phyloP scores from a whole-genome alignment of 2,797 vertebrate species.

The Acrossocheilus wenchowensis region DNA sequence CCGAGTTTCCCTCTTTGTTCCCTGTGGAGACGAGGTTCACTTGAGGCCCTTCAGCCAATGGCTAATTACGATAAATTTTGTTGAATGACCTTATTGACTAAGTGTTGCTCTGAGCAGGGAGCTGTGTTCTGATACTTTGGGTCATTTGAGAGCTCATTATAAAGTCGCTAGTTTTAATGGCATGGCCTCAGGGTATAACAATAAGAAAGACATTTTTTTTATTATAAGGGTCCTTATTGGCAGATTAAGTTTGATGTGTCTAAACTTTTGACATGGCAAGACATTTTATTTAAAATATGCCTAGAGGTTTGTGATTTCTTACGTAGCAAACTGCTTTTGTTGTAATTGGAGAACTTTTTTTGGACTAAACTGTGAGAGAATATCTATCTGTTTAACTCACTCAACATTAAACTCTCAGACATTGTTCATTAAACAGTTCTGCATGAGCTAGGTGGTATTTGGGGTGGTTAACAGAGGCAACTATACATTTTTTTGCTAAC shows the following conservation, averaged over 20 bases:
- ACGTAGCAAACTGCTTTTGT: slow-evolving; percentile 28
- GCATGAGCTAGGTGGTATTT: slow-evolving; percentile 3
- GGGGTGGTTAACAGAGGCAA: slow-evolving; percentile 36
- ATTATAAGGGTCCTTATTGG: slow-evolving; percentile 26
- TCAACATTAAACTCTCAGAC: neutral
- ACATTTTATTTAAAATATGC: slow-evolving; percentile 2
- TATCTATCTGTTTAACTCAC: neutral
- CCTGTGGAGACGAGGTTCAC: slow-evolving; percentile 26
- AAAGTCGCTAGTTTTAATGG: slow-evolving; percentile 43
- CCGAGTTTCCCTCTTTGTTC: slow-evolving; percentile 16
- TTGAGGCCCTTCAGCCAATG: slow-evolving; percentile 36
- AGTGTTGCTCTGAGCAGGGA: slow-evolving; percentile 40
- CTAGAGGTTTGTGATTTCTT: slow-evolving; percentile 21
- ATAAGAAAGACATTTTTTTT: slow-evolving; percentile 22
- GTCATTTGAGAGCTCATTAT: slow-evolving; percentile 57
- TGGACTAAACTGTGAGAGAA: slow-evolving; percentile 14
- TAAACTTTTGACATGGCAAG: slow-evolving; percentile 38
- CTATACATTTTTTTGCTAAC: slow-evolving; percentile 39
- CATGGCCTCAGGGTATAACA: slow-evolving; percentile 28
- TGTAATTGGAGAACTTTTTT: slow-evolving; percentile 15
- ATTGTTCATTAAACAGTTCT: neutral
- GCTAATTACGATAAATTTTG: slow-evolving; percentile 46
- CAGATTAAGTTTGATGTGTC: slow-evolving; percentile 36
- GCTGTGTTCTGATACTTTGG: slow-evolving; percentile 27
- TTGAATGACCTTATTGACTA: slow-evolving; percentile 53